Evolutionary conservation across 2,797 vertebrate species (phyloP).

Genomic region (Myripristis jacobus): DNA sequence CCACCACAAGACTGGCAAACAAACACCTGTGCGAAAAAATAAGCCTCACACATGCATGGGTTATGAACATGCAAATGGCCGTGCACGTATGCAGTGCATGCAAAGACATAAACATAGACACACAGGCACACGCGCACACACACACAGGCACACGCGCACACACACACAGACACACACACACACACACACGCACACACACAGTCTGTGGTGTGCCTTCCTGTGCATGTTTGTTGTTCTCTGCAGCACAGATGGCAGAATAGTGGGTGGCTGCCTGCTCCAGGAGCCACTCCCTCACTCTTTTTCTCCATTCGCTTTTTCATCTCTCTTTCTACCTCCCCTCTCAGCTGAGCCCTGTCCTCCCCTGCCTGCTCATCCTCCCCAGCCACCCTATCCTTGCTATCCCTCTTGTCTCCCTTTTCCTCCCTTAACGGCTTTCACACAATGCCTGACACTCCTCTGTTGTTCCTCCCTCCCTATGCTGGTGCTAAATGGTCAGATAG

Average conservation of each 20-base stretch:
- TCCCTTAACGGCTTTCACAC: constrained; percentile 66
- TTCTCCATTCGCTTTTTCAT: constrained; percentile 25
- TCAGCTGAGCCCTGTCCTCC: constrained; percentile 46
- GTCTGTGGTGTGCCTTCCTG: constrained; percentile 23
- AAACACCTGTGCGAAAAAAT: constrained; percentile 52
- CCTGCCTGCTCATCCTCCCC: not conserved
- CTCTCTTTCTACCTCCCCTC: constrained; percentile 38
- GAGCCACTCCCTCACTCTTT: constrained; percentile 52
- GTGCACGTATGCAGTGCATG: not conserved
- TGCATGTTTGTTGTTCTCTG: constrained; percentile 64
- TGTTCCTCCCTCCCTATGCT: constrained; percentile 57
- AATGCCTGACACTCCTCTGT: constrained; percentile 61
- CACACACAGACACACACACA: constrained; percentile 15
- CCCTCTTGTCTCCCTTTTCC: constrained; percentile 45
- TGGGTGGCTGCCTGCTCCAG: constrained; percentile 69
- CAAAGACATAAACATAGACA: not conserved
- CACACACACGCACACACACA: constrained; percentile 25
- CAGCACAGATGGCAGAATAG: constrained; percentile 77
- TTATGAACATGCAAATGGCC: not conserved
- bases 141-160: constrained; percentile 27
- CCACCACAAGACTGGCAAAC: constrained; percentile 39
- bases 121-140: constrained; percentile 21
- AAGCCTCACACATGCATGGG: constrained; percentile 28
- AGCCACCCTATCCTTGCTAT: constrained; percentile 24
- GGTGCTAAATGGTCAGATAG: constrained; percentile 78